Evolutionary conservation across 2,797 vertebrate species (phyloP).

Genomic region (Amazona ochrocephala): DNA sequence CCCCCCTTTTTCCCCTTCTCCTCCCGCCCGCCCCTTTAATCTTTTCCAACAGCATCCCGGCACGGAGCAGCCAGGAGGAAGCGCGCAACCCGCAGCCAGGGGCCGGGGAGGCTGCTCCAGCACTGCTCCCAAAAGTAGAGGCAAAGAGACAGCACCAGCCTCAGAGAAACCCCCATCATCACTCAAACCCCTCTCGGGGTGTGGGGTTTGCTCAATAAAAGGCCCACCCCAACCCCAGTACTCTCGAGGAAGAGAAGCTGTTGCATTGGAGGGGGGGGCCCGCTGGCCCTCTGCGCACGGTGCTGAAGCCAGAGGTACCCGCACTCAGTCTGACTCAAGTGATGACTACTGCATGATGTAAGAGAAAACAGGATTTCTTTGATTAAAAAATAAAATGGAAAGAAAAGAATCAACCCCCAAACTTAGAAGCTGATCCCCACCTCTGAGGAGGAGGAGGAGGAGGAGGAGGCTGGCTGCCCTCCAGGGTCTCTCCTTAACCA

Average conservation of each 20-base stretch:
- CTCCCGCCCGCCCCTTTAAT: too few relatives aligned
- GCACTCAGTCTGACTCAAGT: slow-evolving; percentile 35
- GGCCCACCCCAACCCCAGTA: fast-evolving
- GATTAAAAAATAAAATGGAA: slow-evolving; percentile 70
- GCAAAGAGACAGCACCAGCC: slow-evolving; percentile 72
- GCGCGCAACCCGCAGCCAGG: neutral
- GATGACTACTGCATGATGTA: slow-evolving; percentile 65
- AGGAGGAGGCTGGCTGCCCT: slow-evolving; percentile 29
- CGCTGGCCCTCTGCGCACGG: neutral
- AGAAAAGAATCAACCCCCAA: neutral
- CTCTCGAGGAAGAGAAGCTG: neutral
- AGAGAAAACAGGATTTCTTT: slow-evolving; percentile 80
- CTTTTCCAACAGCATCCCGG: slow-evolving; percentile 8
- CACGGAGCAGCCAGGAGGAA: neutral
- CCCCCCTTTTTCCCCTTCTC: too few relatives aligned
- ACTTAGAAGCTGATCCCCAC: neutral
- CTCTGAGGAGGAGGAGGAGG: neutral
- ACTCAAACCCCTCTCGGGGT: slow-evolving; percentile 73
- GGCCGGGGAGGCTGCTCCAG: slow-evolving; percentile 18
- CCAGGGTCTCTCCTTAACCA: slow-evolving; percentile 45
- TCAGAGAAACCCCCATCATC: slow-evolving; percentile 67
- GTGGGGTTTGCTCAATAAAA: slow-evolving; percentile 52
- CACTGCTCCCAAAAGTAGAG: slow-evolving; percentile 43
- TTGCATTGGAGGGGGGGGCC: neutral
- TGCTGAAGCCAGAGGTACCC: neutral